A percentile compares a stretch with the other conserved stretches of the same genome.
These are phyloP conservation scores for Netelia fuscicornis DNA, from an alignment of 2,888 invertebrate genomes.

Conservation along the genomic window DNA sequence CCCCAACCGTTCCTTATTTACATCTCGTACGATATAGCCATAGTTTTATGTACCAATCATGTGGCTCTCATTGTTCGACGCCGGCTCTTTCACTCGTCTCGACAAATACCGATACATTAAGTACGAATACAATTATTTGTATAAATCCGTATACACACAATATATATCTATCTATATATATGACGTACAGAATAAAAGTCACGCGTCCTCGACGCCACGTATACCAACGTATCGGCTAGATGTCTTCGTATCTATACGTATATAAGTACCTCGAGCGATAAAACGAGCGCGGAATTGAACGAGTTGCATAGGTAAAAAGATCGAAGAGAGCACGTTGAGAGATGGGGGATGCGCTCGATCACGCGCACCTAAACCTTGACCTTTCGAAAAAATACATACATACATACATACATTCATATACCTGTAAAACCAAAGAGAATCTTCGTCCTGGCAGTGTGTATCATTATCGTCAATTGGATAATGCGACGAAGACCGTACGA, in stretches of 20 bases:
- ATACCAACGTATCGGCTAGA: slow-evolving; percentile 11
- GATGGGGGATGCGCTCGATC: slow-evolving; percentile 9
- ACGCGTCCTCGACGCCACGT: slow-evolving; percentile 61
- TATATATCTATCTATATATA: slow-evolving; percentile 17
- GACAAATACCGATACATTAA: slow-evolving; percentile 57
- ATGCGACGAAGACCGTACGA: neutral
- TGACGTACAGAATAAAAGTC: slow-evolving; percentile 53
- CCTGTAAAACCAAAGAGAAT: too few relatives aligned
- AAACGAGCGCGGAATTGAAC: slow-evolving; percentile 58
- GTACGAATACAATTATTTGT: slow-evolving; percentile 41
- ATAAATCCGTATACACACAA: slow-evolving; percentile 4
- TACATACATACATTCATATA: slow-evolving; percentile 27
- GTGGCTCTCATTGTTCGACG: slow-evolving; percentile 54
- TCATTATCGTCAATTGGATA: slow-evolving; percentile 14
- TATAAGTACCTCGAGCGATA: slow-evolving; percentile 6
- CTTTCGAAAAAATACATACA: slow-evolving; percentile 59
- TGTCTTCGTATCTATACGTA: neutral
- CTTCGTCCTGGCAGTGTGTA: neutral
- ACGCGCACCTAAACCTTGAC: slow-evolving; percentile 66
- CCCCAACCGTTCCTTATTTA: too few relatives aligned
- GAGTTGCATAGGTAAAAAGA: slow-evolving; percentile 61
- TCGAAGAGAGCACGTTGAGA: slow-evolving; percentile 25
- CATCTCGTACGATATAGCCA: neutral
- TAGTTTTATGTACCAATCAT: slow-evolving; percentile 53
- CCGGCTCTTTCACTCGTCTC: slow-evolving; percentile 53